A percentile compares a stretch with the other conserved stretches of the same genome.
phyloP scores from a whole-genome alignment of 2,797 vertebrate genomes.

The Acanthiza pusilla region DNA sequence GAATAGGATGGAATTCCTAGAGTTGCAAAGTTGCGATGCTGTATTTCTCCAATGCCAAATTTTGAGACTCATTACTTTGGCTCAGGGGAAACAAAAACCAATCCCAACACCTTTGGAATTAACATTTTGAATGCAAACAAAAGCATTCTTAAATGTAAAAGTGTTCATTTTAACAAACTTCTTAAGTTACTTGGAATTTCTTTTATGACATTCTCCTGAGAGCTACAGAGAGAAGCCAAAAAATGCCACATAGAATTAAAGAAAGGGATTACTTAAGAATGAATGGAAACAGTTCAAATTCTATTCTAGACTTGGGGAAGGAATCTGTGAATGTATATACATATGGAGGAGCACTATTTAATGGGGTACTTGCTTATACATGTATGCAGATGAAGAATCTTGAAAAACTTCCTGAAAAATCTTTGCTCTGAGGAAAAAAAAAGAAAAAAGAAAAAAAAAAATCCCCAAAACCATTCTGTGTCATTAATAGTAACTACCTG shows the following conservation, averaged over 20 bases:
- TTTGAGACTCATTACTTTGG: background rate
- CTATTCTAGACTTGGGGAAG: background rate
- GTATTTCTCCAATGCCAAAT: background rate
- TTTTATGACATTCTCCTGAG: background rate
- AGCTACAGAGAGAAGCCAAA: background rate
- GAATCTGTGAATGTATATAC: background rate
- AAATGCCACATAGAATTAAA: background rate
- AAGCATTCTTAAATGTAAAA: background rate
- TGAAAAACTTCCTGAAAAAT: background rate
- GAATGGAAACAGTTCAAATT: background rate
- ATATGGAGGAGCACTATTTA: background rate
- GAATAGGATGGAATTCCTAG: background rate
- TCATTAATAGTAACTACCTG: background rate
- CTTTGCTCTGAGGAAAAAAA: background rate
- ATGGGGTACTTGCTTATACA: background rate
- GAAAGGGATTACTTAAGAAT: background rate
- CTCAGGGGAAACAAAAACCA: fast-evolving
- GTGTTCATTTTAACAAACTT: background rate
- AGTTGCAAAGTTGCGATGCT: background rate
- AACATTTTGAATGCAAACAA: background rate
- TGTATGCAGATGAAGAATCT: background rate
- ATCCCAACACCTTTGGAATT: background rate
- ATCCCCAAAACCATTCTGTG: background rate
- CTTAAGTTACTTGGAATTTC: background rate
- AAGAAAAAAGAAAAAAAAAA: background rate